Evolutionary conservation across 1,140 invertebrate genomes (phyloP).

Genomic region (Spodoptera frugiperda): DNA sequence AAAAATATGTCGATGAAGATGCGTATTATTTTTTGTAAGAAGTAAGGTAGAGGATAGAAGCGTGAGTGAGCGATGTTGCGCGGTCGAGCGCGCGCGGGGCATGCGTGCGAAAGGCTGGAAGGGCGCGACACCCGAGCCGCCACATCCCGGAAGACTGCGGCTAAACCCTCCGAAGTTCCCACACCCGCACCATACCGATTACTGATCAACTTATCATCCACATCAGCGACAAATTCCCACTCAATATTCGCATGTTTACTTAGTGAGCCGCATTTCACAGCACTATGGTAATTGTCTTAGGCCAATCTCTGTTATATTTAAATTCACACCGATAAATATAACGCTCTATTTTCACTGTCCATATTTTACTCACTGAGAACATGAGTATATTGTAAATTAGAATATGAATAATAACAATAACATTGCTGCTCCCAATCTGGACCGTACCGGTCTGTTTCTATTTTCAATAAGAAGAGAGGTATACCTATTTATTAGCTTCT

Average conservation of each 20-base stretch:
- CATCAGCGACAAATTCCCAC: not conserved
- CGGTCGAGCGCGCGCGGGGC: constrained; percentile 61
- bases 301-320: not conserved
- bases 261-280: not conserved
- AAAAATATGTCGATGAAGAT: not conserved
- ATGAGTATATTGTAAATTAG: too few species aligned
- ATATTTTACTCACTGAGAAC: too few species aligned
- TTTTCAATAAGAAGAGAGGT: not conserved
- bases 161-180: constrained; percentile 59
- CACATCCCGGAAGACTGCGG: constrained; percentile 83
- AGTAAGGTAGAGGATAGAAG: constrained; percentile 55
- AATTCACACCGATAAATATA: not conserved
- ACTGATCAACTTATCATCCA: not conserved
- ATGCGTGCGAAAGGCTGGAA: constrained; percentile 66
- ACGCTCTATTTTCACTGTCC: too few species aligned
- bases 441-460: not conserved
- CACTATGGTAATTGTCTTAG: not conserved
- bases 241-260: not conserved
- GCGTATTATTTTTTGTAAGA: constrained; percentile 24
- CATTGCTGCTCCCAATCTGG: too few species aligned
- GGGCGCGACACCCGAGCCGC: constrained; percentile 70
- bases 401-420: too few species aligned
- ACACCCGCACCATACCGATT: constrained; percentile 46
- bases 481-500: not conserved
- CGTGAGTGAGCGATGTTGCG: constrained; percentile 63